A percentile compares a stretch with the other conserved stretches of the same genome.
Evolutionary conservation across 1,140 invertebrate genomes (phyloP).

Genomic region (Drosophila arawakana): DNA sequence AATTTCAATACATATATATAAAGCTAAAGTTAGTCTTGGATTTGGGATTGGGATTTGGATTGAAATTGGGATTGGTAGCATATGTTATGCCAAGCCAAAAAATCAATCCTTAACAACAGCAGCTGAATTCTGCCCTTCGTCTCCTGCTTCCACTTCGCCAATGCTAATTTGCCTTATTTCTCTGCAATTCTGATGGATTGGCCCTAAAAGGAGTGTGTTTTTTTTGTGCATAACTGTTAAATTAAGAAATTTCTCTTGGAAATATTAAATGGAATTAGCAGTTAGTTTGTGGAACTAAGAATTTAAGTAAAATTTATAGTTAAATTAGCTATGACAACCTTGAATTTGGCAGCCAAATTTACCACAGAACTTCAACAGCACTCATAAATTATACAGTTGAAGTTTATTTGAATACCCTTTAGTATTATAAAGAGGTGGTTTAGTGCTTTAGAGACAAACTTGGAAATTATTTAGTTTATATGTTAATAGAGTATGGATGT

Average conservation of each 20-base stretch:
- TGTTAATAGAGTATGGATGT: too few species aligned
- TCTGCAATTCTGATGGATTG: slow-evolving; percentile 35
- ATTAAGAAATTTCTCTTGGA: background rate
- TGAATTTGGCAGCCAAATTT: background rate
- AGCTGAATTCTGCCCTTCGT: background rate
- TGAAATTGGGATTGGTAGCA: slow-evolving; percentile 12
- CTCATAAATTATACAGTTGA: slow-evolving; percentile 59
- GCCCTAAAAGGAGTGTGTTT: slow-evolving; percentile 25
- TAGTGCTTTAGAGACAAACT: too few species aligned
- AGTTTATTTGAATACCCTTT: slow-evolving; percentile 16
- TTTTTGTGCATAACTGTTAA: slow-evolving; percentile 28
- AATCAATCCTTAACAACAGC: slow-evolving; percentile 25
- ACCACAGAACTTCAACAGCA: slow-evolving; percentile 1
- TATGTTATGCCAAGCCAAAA: slow-evolving; percentile 28
- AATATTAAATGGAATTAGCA: background rate
- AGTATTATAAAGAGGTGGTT: background rate
- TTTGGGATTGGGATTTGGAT: too few species aligned
- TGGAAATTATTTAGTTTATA: background rate
- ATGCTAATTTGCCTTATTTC: slow-evolving; percentile 43
- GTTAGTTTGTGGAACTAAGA: slow-evolving; percentile 1
- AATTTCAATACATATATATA: slow-evolving; percentile 67
- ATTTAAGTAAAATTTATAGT: background rate
- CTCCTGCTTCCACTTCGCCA: background rate
- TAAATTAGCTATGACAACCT: background rate
- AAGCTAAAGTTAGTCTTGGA: slow-evolving; percentile 11